phyloP scores from a whole-genome alignment of 2,888 invertebrate species.

The Hypena proboscidalis region DNA sequence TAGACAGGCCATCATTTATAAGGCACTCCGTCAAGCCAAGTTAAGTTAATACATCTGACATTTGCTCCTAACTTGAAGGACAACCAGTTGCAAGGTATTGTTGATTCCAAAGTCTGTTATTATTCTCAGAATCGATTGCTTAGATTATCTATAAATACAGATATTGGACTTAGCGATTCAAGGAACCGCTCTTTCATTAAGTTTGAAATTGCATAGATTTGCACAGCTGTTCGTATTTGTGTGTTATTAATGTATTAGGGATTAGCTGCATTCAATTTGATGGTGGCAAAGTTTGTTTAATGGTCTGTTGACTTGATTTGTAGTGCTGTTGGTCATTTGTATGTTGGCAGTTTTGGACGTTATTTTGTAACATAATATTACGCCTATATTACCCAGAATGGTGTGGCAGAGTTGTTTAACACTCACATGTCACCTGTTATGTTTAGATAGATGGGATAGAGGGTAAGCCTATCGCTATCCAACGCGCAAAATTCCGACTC shows the following conservation, averaged over 20 bases:
- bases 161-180: background rate
- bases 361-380: background rate
- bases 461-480: too few relatives aligned
- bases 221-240: constrained; percentile 12
- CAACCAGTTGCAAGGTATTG: constrained; percentile 30
- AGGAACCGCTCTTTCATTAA: background rate
- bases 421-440: too few relatives aligned
- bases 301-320: too few relatives aligned
- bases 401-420: too few relatives aligned
- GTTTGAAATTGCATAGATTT: background rate
- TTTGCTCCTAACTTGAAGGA: constrained; percentile 47
- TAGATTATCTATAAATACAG: constrained; percentile 9
- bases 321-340: too few relatives aligned
- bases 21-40: constrained; percentile 9
- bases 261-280: constrained; percentile 6
- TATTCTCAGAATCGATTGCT: constrained; percentile 13
- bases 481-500: too few relatives aligned
- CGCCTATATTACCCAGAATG: too few relatives aligned
- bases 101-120: constrained; percentile 24
- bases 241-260: constrained; percentile 12
- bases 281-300: background rate
- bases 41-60: constrained; percentile 40
- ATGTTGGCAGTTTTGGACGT: background rate
- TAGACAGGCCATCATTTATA: constrained; percentile 14
- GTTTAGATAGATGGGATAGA: too few relatives aligned